Evolutionary conservation across 1,140 invertebrate genomes (phyloP), one percentile per base, ranked within the genome.

Genomic region (Procambarus clarkii): DNA sequence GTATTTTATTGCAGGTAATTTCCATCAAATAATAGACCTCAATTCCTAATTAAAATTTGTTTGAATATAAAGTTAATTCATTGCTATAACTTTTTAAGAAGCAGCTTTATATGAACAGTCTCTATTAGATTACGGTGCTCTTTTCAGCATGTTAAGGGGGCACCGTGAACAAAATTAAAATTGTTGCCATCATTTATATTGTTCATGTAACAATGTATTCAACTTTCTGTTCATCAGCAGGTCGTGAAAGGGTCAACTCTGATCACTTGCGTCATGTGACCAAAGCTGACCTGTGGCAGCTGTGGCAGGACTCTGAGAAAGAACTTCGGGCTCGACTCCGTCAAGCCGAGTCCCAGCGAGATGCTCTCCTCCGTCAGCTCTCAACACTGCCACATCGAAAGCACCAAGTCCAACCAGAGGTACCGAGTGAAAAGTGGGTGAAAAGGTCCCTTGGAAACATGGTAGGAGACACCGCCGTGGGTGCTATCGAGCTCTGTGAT

Each of bases 281-380:
- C 77, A 91, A 91, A 54, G 90, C 84, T 8, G 90, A 91, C 50
- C 76, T 91, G 34, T 91, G 90, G 90, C 84, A 79, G 15, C 69
- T 91, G 77, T 91, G 90, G 90, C 90, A 91, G 58, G 85, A 80
- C 78, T 91, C 90, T 24, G 90, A 91, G 78, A 87, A 34, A 45
- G 60, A 91, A 76, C 90, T 91, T 0, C 46, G 90, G 54, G 50
- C 44, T 9, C 60, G 90, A 64, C 84, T 91, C 11, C 90, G 90
- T 21, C 90, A 86, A n/a, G 90, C 90, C 46, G 84, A 91, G 71
- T 69, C 46, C 44, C 90, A 91, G 90, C 45, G 90, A 13, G 90
- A 91, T 76, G 84, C 79, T 1, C 84, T 91, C 21, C 60, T 87
- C 77, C 58, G 79, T 0, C 84, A 69, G 48, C 76, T 91, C 13